Evolutionary conservation across 2,797 vertebrate genomes (phyloP).

Genomic region (Sebastes minor): DNA sequence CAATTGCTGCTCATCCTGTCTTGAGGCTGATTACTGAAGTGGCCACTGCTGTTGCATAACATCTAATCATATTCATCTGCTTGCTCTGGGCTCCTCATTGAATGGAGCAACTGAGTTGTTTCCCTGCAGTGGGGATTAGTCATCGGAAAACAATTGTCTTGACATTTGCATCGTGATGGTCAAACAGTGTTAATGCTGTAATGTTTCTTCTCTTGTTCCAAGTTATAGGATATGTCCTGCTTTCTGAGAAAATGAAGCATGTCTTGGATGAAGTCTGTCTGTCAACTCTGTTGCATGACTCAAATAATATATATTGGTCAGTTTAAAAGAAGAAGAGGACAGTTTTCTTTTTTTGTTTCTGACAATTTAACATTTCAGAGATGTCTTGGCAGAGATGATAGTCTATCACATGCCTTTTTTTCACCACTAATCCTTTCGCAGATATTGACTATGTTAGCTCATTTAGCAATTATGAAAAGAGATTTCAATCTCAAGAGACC

Average conservation of each 20-base stretch:
- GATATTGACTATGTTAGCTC: background rate
- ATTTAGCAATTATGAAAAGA: background rate
- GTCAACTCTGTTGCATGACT: background rate
- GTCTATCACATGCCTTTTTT: no score
- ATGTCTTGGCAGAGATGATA: no score
- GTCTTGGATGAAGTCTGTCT: background rate
- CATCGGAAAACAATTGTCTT: slow-evolving; percentile 40
- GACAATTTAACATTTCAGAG: background rate
- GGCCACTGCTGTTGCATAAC: slow-evolving; percentile 65
- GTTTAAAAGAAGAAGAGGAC: background rate
- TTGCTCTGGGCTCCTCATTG: slow-evolving; percentile 22
- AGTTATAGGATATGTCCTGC: background rate
- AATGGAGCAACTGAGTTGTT: slow-evolving; percentile 18
- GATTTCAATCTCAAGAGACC: background rate
- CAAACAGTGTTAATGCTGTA: background rate
- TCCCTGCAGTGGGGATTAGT: slow-evolving; percentile 42
- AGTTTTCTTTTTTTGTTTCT: background rate
- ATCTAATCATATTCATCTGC: slow-evolving; percentile 69
- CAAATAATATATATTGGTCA: background rate
- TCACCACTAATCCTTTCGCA: background rate
- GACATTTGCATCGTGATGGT: slow-evolving; percentile 1
- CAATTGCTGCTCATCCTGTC: slow-evolving; percentile 40
- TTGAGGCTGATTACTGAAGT: slow-evolving; percentile 70
- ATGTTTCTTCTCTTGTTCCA: slow-evolving; percentile 1
- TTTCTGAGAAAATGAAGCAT: background rate